phyloP scores from a whole-genome alignment of 2,888 invertebrate genomes.

The Mesochorus sp. region DNA sequence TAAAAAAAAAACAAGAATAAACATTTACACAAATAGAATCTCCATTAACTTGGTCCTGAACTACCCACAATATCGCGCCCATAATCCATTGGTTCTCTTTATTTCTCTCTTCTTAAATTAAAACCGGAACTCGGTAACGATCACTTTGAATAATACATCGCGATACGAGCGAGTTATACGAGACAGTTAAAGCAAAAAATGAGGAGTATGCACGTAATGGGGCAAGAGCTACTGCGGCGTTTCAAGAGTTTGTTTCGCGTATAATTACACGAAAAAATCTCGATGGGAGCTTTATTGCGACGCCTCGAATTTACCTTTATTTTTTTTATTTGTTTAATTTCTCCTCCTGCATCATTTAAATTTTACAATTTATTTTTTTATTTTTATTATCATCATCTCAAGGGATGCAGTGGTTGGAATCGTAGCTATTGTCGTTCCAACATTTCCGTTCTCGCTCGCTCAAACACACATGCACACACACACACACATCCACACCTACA shows the following conservation, averaged over 20 bases:
- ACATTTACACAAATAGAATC: background rate
- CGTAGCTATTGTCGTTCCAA: slow-evolving; percentile 34
- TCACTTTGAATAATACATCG: slow-evolving; percentile 8
- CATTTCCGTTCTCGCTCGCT: slow-evolving; percentile 37
- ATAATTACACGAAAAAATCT: slow-evolving; percentile 57
- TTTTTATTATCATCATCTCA: slow-evolving; percentile 48
- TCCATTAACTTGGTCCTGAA: background rate
- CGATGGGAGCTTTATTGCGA: slow-evolving; percentile 62
- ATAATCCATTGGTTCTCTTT: background rate
- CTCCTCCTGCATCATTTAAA: slow-evolving; percentile 14
- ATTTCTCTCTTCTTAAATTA: background rate
- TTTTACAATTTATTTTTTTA: slow-evolving; percentile 58
- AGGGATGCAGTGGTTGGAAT: slow-evolving; percentile 35
- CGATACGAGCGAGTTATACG: slow-evolving; percentile 17
- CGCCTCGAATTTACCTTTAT: slow-evolving; percentile 33
- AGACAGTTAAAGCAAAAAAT: slow-evolving; percentile 13
- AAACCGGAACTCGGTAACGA: slow-evolving; percentile 4
- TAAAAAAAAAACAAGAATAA: background rate
- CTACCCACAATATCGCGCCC: background rate
- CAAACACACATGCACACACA: background rate
- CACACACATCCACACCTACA: background rate
- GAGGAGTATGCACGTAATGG: slow-evolving; percentile 7
- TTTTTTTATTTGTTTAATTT: background rate
- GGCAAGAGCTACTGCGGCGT: background rate
- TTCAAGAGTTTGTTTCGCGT: slow-evolving; percentile 54